Evolutionary conservation across 2,888 invertebrate genomes (phyloP).

Genomic region (Asteroscopus sphinx): DNA sequence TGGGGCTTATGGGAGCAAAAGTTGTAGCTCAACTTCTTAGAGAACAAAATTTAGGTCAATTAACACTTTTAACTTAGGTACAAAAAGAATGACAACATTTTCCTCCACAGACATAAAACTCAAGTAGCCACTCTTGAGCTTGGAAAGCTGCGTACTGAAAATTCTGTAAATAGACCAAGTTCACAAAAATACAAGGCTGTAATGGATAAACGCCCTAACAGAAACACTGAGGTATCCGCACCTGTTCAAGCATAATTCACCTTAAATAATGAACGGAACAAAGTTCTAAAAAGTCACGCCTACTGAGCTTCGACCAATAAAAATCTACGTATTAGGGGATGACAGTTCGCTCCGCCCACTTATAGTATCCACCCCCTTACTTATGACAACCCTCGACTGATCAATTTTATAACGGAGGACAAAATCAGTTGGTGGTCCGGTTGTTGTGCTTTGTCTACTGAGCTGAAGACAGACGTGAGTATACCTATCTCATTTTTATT

Average conservation of each 20-base stretch:
- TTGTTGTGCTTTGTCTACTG: slow-evolving; percentile 49
- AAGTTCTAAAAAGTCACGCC: slow-evolving; percentile 61
- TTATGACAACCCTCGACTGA: slow-evolving; percentile 60
- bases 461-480: slow-evolving; percentile 42
- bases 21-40: too few species aligned
- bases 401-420: slow-evolving; percentile 55
- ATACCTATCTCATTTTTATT: slow-evolving; percentile 1
- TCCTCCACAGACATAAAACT: background rate
- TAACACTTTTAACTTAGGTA: too few species aligned
- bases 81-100: too few species aligned
- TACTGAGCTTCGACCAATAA: slow-evolving; percentile 66
- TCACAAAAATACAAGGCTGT: background rate
- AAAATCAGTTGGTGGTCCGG: slow-evolving; percentile 60
- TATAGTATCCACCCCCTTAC: slow-evolving; percentile 59
- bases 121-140: background rate
- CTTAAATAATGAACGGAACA: slow-evolving; percentile 62
- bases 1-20: too few species aligned
- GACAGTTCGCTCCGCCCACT: slow-evolving; percentile 69
- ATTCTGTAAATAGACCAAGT: slow-evolving; percentile 3
- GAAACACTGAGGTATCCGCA: slow-evolving; percentile 36
- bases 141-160: slow-evolving; percentile 1
- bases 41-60: too few species aligned
- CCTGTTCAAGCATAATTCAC: slow-evolving; percentile 60
- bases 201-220: slow-evolving; percentile 12
- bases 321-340: slow-evolving; percentile 57